Base-by-base conservation (phyloP, 2,113 vertebrate genomes). In the Amia ocellicauda region DNA sequence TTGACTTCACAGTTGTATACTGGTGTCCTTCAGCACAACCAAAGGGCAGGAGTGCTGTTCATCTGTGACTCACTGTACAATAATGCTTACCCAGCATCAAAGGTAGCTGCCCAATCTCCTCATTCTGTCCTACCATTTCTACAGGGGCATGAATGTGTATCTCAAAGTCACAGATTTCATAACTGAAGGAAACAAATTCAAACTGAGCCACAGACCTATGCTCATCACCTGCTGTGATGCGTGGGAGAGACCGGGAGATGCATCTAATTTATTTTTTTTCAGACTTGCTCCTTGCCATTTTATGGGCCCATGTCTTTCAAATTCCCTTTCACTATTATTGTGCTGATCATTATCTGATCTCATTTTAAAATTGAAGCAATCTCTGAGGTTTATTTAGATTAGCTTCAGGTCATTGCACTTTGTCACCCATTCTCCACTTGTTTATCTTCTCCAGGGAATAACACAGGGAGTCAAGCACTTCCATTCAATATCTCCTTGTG, bases 31-130 rank as follows among this genome's bases (percentile, higher is more conserved):
- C 2, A 7, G 31, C 31, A 36, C 1, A 7, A 57, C 54, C 19
- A 62, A 43, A 67, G 64, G 69, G 77, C 70, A 73, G 61, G 74
- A 63, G 64, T 55, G 47, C 63, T 77, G 50, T 64, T 67, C 66
- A 71, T 60, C 64, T 71, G 67, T 74, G 72, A 73, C 69, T 74
- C 4, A 3, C 9, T 20, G 16, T 47, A 47, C 31, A 75, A 71
- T 75, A 81, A 75, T 70, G 71, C 75, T 80, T 71, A 78, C 79
- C 58, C 77, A 72, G 81, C 82, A 79, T 76, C 68, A 79, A 67
- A 76, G 19, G 54, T 65, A 71, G 58, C 68, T 66, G 64, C 60
- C 71, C 62, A 63, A 69, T 69, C 72, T 69, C 55, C 57, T 73
- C 50, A 52, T 55, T 62, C 55, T 71, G 51, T 62, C 72, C 71